A percentile compares a stretch with the other conserved stretches of the same genome.
These are phyloP conservation scores for Glyptemys insculpta DNA, from an alignment of 2,797 vertebrate species.

Conservation along the genomic window DNA sequence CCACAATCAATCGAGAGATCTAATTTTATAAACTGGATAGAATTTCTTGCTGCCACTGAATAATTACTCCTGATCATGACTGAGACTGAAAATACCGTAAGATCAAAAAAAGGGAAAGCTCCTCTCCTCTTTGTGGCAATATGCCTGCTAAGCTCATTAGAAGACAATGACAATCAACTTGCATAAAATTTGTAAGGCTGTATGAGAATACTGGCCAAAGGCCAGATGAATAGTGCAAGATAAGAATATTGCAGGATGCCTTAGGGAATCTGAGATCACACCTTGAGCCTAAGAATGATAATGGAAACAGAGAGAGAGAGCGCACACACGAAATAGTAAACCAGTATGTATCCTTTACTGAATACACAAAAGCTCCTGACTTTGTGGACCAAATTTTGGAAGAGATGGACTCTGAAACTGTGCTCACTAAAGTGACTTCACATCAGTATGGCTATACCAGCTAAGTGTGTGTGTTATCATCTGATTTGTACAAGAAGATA, in stretches of 20 bases:
- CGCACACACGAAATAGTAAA: not conserved
- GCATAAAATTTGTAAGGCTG: conserved; percentile 21
- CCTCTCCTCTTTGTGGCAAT: not conserved
- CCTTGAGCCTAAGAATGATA: conserved; percentile 7
- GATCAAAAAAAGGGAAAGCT: not conserved
- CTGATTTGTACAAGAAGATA: not conserved
- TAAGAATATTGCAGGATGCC: conserved; percentile 16
- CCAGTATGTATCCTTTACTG: not conserved
- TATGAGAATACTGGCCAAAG: not conserved
- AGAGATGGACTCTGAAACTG: not conserved
- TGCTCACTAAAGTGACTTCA: not conserved
- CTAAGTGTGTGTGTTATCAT: not conserved
- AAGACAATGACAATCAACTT: conserved; percentile 24
- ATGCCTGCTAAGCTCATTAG: conserved; percentile 12
- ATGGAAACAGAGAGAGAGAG: not conserved
- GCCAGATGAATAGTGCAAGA: conserved; percentile 9
- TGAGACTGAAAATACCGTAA: not conserved
- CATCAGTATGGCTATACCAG: rapidly evolving
- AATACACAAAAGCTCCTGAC: not conserved
- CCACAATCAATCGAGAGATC: not conserved
- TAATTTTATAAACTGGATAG: not conserved
- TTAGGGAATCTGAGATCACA: not conserved
- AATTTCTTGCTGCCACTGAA: conserved; percentile 25
- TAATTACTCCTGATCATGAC: not conserved
- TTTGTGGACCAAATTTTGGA: conserved; percentile 45